These are phyloP conservation scores for Ammodytes marinus DNA, from an alignment of 2,113 vertebrate genomes.

Conservation along the genomic window DNA sequence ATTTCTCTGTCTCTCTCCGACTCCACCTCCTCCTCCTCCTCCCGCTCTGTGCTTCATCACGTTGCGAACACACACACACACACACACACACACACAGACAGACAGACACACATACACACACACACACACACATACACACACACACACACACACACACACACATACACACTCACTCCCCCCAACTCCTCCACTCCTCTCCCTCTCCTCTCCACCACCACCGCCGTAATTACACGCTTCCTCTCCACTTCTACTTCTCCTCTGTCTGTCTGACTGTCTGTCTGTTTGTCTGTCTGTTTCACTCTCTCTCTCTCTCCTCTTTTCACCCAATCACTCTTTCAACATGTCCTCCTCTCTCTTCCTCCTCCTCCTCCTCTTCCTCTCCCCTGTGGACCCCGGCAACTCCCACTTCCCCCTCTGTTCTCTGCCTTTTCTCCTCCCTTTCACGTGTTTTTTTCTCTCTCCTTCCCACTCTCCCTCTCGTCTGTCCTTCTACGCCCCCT, in stretches of 20 bases:
- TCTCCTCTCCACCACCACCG: slow-evolving; percentile 39
- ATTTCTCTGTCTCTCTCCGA: slow-evolving; percentile 29
- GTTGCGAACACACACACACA: slow-evolving; percentile 59
- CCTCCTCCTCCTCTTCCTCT: slow-evolving; percentile 36
- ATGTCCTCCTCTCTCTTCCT: slow-evolving; percentile 11
- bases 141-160: slow-evolving; percentile 46
- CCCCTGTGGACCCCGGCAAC: slow-evolving; percentile 34
- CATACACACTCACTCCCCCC: slow-evolving; percentile 13
- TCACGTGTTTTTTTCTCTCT: slow-evolving; percentile 59
- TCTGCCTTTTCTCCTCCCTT: slow-evolving; percentile 41
- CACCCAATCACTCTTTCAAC: slow-evolving; percentile 47
- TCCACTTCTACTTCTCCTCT: slow-evolving; percentile 52
- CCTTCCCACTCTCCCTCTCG: slow-evolving; percentile 56
- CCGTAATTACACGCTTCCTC: slow-evolving; percentile 67
- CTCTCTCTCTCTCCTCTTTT: slow-evolving; percentile 28
- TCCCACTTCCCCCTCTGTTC: slow-evolving; percentile 44
- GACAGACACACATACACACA: background rate
- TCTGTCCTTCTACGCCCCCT: slow-evolving; percentile 65
- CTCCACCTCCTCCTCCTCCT: slow-evolving; percentile 61
- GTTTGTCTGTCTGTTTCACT: too few species aligned
- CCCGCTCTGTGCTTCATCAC: slow-evolving; percentile 70
- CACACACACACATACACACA: slow-evolving; percentile 39
- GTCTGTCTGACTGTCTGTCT: background rate
- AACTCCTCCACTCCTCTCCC: slow-evolving; percentile 36
- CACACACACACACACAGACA: background rate